Evolutionary conservation across 30 jellyfish, hydroid and myxozoan species (phyloP), one percentile per base, ranked within the genome.

Genomic region (Turritopsis dohrnii): DNA sequence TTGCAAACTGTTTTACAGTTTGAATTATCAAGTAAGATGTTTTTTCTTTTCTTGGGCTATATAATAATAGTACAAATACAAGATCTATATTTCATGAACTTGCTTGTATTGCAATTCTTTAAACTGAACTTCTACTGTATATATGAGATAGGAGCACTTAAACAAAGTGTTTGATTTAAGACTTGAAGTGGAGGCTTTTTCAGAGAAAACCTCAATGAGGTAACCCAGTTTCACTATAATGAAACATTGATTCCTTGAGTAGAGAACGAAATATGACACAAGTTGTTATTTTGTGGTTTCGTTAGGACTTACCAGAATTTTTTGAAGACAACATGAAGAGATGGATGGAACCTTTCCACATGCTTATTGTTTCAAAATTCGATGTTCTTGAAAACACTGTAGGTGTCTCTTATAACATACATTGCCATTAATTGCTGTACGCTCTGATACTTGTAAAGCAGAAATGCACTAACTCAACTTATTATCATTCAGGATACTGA

Each of bases 331-430:
- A 93, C 87, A 93, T 93, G 96, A 82, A 82, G 79, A 81, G 86
- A 74, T 93, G 98, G 98, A 93, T 93, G 98, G 84, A 85, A 74
- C 94, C 88, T 71, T 93, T 93, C 71, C 98, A 93, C 85, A 82
- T 81, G 65, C 88, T 93, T 75, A 89, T 93, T 18, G 96, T 93
- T 69, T 76, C 90, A 19, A 92, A 85, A 4, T 93, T 83, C 77
- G 73, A 75, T 23, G 89, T 76, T 4, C 96, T 93, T 28, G 79
- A 82, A 28, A 86, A 87, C 20, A 95, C 84, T 25, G 98, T 92
- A 80, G 25, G 90, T 31, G 4, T n/a, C 9, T 13, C 13, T 5
- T 13, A 41, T 13, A 13, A 41, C 13, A 13, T 13, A 41, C 60
- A 41, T 3, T 13, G 13, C n/a, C n/a, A n/a, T n/a, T n/a, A n/a